These are phyloP conservation scores for Popillia japonica DNA, from an alignment of 1,140 invertebrate species.

Conservation along the genomic window DNA sequence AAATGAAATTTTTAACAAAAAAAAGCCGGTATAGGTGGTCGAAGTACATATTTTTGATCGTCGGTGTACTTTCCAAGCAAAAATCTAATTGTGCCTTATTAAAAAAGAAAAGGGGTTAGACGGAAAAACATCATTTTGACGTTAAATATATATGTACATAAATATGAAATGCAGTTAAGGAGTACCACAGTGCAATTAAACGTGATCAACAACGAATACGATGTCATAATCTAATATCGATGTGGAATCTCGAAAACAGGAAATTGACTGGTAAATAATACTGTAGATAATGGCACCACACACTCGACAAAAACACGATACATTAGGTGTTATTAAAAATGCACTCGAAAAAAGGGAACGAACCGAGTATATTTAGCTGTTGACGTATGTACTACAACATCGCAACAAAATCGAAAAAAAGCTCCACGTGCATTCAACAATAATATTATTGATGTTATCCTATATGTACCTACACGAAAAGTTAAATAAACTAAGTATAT, in stretches of 20 bases:
- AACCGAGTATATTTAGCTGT: background rate
- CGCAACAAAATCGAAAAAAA: background rate
- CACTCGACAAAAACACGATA: constrained; percentile 5
- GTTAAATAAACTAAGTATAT: no score
- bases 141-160: background rate
- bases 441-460: no score
- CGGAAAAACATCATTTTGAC: no score
- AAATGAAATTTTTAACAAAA: no score
- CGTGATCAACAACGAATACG: background rate
- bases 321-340: constrained; percentile 11
- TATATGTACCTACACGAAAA: no score
- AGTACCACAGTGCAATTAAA: background rate
- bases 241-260: constrained; percentile 14
- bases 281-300: background rate
- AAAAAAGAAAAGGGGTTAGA: no score
- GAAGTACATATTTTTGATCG: no score
- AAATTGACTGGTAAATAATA: constrained; percentile 8
- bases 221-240: constrained; percentile 6
- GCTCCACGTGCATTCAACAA: background rate
- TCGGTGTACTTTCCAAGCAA: no score
- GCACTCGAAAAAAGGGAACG: background rate
- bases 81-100: no score
- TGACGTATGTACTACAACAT: background rate
- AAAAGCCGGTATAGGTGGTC: no score
- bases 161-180: background rate